phyloP scores from a whole-genome alignment of 2,797 vertebrate genomes.

The Sebastes iracundus region DNA sequence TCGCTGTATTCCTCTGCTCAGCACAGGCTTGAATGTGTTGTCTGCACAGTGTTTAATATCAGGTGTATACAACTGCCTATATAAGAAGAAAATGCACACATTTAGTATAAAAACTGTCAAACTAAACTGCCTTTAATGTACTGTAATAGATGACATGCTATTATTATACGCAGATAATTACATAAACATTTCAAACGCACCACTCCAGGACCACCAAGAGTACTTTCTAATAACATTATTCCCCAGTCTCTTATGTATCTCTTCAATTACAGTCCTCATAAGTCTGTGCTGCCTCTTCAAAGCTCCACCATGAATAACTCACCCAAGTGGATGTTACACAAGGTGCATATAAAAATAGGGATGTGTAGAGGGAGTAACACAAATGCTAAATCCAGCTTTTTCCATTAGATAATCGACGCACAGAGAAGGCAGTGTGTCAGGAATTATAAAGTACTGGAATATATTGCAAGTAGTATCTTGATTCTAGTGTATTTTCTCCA shows the following conservation, averaged over 20 bases:
- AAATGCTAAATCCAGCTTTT: slow-evolving; percentile 17
- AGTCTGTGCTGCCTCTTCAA: slow-evolving; percentile 16
- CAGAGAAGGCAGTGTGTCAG: neutral
- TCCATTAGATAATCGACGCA: slow-evolving; percentile 33
- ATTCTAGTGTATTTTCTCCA: neutral
- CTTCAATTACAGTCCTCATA: slow-evolving; percentile 11
- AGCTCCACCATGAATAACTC: slow-evolving; percentile 27
- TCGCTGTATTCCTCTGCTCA: slow-evolving; percentile 4
- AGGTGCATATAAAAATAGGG: slow-evolving; percentile 49
- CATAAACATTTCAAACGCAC: neutral
- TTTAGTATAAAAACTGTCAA: neutral
- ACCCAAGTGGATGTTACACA: slow-evolving; percentile 32
- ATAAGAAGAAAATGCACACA: neutral
- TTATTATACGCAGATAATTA: neutral
- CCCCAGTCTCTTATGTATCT: neutral
- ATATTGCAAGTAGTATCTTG: neutral
- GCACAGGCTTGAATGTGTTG: slow-evolving; percentile 1
- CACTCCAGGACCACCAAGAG: neutral
- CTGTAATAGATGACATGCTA: neutral
- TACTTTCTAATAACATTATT: neutral
- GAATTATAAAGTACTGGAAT: slow-evolving; percentile 12
- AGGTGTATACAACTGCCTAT: neutral
- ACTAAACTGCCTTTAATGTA: neutral
- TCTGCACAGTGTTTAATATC: neutral
- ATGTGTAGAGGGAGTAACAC: slow-evolving; percentile 17